A percentile compares a stretch with the other conserved stretches of the same genome.
These are phyloP conservation scores for Carassius gibelio DNA, from an alignment of 2,113 vertebrate species.

Conservation along the genomic window DNA sequence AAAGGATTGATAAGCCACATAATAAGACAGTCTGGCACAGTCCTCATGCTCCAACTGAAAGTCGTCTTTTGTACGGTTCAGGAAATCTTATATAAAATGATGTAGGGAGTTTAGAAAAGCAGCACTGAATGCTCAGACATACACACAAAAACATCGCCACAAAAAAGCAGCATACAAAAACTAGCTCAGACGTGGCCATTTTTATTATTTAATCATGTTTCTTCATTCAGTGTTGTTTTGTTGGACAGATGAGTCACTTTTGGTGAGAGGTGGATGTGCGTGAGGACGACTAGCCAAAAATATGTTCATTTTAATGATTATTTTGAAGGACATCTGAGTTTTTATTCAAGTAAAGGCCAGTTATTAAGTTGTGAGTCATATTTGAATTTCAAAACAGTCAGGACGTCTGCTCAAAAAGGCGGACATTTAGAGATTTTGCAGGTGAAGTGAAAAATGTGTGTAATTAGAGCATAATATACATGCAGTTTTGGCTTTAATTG, in stretches of 20 bases:
- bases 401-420: neutral
- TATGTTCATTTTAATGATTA: neutral
- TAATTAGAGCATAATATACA: neutral
- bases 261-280: conserved; percentile 9
- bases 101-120: conserved; percentile 26
- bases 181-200: neutral
- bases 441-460: neutral
- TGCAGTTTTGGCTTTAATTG: conserved; percentile 3
- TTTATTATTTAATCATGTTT: conserved; percentile 25
- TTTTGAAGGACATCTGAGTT: neutral
- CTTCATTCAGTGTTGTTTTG: conserved; percentile 17
- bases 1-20: conserved; percentile 29
- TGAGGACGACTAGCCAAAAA: neutral
- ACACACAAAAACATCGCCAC: neutral
- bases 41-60: neutral
- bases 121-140: conserved; percentile 22
- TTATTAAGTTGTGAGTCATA: conserved; percentile 10
- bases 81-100: conserved; percentile 28
- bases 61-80: neutral
- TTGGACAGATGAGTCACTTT: conserved; percentile 40
- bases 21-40: conserved; percentile 38
- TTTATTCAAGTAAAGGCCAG: neutral
- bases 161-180: neutral
- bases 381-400: neutral
- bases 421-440: neutral